Evolutionary conservation across 1,140 invertebrate genomes (phyloP), one percentile per base, ranked within the genome.

Genomic region (Ganaspis sp.): DNA sequence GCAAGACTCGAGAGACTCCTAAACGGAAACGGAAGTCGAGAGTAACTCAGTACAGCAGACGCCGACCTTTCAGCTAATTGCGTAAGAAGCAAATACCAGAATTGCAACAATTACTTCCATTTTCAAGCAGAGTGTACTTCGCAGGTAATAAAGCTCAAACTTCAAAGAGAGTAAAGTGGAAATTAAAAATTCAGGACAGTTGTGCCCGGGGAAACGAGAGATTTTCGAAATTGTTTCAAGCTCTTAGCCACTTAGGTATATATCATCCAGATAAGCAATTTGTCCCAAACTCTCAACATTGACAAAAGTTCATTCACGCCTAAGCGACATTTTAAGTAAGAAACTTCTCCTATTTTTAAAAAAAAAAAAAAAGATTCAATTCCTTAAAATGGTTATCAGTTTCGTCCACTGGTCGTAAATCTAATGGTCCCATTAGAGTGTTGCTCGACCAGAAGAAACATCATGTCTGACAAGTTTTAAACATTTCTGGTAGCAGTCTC

Each of bases 371-470:
- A n/a, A n/a, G n/a, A n/a, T n/a, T n/a, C n/a, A n/a, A n/a, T n/a
- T n/a, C n/a, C n/a, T n/a, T n/a, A 23, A 53, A 69, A 42, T 58
- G 42, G 34, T 74, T 74, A 74, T 74, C 21, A 26, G 19, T 15
- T 38, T 19, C 21, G 21, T 17, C 26, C 26, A 34, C 29, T 29
- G 72, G 26, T 40, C 53, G 53, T 74, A 74, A 74, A 74, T 74
- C 29, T 69, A 74, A 69, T 74, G 38, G 40, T 42, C 49, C 42
- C 64, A 34, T 69, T 74, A 74, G 38, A 74, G 38, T 17, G 17
- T 53, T 11, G 42, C 45, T 19, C n/a, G 29, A 9, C n/a, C 26
- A 72, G 49, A 74, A n/a, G 4, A 74, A 58, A 74, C n/a, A 69
- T 29, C 9, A n/a, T 64, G 58, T 64, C 23, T 29, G 23, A 64